Evolutionary conservation across 2,797 vertebrate species (phyloP).

Genomic region (Enteromius fasciolatus): DNA sequence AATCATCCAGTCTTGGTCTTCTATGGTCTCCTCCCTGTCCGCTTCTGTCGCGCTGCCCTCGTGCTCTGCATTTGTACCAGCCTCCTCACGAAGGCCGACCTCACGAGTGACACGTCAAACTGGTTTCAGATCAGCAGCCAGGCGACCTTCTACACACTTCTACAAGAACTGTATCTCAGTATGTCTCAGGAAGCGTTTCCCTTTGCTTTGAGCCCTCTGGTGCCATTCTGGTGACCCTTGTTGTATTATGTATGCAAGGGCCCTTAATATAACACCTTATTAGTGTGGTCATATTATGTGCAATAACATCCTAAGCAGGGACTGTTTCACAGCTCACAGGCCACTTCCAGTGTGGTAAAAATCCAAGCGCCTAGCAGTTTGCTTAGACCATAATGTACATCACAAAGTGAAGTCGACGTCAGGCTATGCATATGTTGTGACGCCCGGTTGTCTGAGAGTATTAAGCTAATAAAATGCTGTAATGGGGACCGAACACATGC

Average conservation of each 20-base stretch:
- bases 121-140: conserved; percentile 47
- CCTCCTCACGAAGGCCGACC: conserved; percentile 25
- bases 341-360: conserved; percentile 38
- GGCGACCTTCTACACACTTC: conserved; percentile 38
- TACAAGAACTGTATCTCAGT: conserved; percentile 59
- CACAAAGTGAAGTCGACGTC: conserved; percentile 29
- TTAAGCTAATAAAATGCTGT: conserved; percentile 46
- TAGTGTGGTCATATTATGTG: conserved; percentile 35
- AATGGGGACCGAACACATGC: conserved; percentile 34
- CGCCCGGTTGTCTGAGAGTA: conserved; percentile 42
- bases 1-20: conserved; percentile 64
- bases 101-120: conserved; percentile 12
- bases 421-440: conserved; percentile 42
- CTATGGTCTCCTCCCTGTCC: conserved; percentile 66
- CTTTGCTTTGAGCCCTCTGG: conserved; percentile 68
- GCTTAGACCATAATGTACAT: conserved; percentile 35
- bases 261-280: conserved; percentile 48
- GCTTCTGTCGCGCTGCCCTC: neutral
- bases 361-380: conserved; percentile 20
- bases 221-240: conserved; percentile 70
- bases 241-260: conserved; percentile 53
- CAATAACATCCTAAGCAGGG: conserved; percentile 44
- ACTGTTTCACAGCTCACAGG: conserved; percentile 31
- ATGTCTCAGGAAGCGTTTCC: conserved; percentile 85
- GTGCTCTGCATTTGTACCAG: conserved; percentile 7